phyloP scores from a whole-genome alignment of 2,797 vertebrate genomes.

The Melanitta fusca region DNA sequence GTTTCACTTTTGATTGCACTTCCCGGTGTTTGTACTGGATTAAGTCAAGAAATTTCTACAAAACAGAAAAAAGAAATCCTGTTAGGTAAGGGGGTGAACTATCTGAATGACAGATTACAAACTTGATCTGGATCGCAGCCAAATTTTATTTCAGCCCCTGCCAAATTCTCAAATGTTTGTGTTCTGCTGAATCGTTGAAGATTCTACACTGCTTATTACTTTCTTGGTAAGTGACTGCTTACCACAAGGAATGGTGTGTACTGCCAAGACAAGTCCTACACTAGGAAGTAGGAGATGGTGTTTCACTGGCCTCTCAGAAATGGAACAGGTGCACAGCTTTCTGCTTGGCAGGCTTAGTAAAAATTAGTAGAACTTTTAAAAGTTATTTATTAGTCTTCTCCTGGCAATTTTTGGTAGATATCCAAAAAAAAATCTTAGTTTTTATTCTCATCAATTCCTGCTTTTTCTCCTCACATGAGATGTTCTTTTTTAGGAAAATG shows the following conservation, averaged over 20 bases:
- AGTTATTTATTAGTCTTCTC: background rate
- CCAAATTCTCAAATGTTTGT: background rate
- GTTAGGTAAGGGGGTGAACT: background rate
- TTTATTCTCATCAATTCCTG: background rate
- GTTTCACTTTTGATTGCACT: constrained; percentile 13
- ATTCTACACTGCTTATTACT: background rate
- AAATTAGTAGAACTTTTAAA: background rate
- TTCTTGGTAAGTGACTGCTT: background rate
- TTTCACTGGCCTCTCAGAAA: background rate
- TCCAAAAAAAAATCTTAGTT: background rate
- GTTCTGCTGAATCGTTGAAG: background rate
- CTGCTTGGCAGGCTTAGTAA: background rate
- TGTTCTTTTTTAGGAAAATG: background rate
- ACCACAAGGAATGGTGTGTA: background rate
- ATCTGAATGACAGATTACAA: background rate
- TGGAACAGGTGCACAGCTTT: background rate
- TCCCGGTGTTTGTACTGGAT: background rate
- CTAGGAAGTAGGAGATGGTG: background rate
- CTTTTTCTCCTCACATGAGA: background rate
- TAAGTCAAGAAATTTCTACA: background rate
- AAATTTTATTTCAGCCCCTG: background rate
- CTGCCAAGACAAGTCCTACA: background rate
- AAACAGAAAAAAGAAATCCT: background rate
- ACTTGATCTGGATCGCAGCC: background rate
- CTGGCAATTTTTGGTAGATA: background rate